Conservation (phyloP, 1,140 invertebrate species). For the Nylanderia fulva region DNA sequence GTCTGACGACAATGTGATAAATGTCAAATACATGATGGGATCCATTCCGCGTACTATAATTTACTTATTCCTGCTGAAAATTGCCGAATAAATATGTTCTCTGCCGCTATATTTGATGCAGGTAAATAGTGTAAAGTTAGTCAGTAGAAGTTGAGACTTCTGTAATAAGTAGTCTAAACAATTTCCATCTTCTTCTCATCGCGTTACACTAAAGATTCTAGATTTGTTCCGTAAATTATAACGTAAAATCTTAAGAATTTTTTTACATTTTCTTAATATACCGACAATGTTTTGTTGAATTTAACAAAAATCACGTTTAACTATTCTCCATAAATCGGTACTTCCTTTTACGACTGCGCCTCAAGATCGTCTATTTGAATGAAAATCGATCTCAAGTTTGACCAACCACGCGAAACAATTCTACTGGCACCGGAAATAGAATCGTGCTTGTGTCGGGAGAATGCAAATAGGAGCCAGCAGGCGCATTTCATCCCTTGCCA, state of each 20-base stretch:
- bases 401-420: slow-evolving; percentile 38
- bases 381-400: slow-evolving; percentile 7
- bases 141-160: background rate
- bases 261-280: background rate
- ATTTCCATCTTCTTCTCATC: background rate
- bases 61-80: background rate
- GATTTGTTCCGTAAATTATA: background rate
- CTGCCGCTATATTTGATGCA: background rate
- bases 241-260: background rate
- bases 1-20: background rate
- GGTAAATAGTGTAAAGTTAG: background rate
- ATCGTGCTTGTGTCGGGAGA: slow-evolving; percentile 20
- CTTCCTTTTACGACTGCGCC: background rate
- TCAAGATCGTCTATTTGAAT: background rate
- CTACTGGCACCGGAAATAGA: slow-evolving; percentile 5
- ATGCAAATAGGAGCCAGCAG: slow-evolving; percentile 45
- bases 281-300: background rate
- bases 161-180: background rate
- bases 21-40: background rate
- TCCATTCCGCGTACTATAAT: background rate
- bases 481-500: slow-evolving; percentile 42
- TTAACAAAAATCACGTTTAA: background rate
- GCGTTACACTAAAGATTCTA: background rate
- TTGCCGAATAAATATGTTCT: background rate
- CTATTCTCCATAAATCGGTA: too few relatives aligned